Conservation (phyloP, 2,113 vertebrate genomes). For the Vulpes vulpes region DNA sequence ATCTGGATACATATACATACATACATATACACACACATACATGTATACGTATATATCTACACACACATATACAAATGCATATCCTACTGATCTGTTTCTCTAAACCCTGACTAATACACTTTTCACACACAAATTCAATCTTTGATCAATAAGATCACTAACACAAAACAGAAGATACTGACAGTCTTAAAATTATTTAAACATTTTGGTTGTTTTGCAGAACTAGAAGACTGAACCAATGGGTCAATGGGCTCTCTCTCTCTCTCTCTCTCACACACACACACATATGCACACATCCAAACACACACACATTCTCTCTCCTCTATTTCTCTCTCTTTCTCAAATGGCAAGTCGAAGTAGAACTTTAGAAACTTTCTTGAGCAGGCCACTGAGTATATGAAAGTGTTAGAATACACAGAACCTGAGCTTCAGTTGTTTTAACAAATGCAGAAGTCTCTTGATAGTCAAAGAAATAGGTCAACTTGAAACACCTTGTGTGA, state of each 20-base stretch:
- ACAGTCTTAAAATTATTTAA: neutral
- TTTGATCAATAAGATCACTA: neutral
- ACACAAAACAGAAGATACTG: neutral
- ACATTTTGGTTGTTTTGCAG: neutral
- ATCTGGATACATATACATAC: neutral
- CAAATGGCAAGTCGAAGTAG: neutral
- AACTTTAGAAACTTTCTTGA: neutral
- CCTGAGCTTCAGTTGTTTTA: neutral
- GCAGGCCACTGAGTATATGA: neutral
- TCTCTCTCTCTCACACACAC: neutral
- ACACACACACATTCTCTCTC: neutral
- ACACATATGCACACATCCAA: neutral
- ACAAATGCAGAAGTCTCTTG: slow-evolving; percentile 14
- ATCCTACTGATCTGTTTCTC: neutral
- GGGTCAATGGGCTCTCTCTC: neutral
- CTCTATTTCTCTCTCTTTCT: too few relatives aligned
- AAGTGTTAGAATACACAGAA: neutral
- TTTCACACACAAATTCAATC: neutral
- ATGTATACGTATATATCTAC: neutral
- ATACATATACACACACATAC: neutral
- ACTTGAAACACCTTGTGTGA: neutral
- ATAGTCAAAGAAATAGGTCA: slow-evolving; percentile 35
- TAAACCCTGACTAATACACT: neutral
- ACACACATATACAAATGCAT: neutral
- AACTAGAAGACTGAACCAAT: neutral